Base-by-base conservation (phyloP, 2,888 invertebrate genomes). In the Dermolepida albohirtum region DNA sequence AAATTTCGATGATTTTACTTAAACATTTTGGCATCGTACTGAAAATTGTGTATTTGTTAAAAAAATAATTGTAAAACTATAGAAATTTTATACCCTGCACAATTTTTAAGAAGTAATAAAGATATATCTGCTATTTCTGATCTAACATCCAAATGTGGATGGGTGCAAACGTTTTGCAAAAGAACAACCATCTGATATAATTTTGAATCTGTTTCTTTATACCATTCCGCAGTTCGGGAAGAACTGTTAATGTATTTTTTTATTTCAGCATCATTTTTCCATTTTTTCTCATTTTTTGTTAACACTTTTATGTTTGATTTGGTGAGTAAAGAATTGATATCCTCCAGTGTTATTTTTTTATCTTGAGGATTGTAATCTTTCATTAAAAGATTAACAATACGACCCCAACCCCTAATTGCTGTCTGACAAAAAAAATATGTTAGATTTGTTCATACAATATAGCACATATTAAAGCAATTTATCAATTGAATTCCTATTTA, bases 21-120 rank as follows among this genome's bases (percentile, higher is more conserved):
- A 89, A 83, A 57, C 89, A 89, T 0, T 85, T 82, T 16, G 86
- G 85, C 84, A 92, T 87, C 70, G 90, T 89, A 68, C 90, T 89
- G 67, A 70, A 82, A 79, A 66, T 22, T 22, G 4, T 22, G 4
- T 22, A 4, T 22, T 22, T 22, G 22, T 4, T 51, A 71, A 67
- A 66, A 65, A 49, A 49, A 44, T 54, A 67, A 57, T 64, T 39
- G 39, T 22, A 50, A 59, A 44, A 64, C n/a, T 67, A 52, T 47
- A 17, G 41, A 11, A 14, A 67, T 43, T 66, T 83, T 84, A 83
- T 79, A 90, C 90, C 80, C 80, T 52, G 84, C 82, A 75, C 92
- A 92, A 71, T 87, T 87, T 10, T 84, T 80, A 0, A 91, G 78
- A 41, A 93, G 77, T 57, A 87, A 80, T 44, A 84, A 80, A 74